Evolutionary conservation across 2,113 vertebrate species (phyloP), one percentile per base, ranked within the genome.

Genomic region (Alouatta palliata): DNA sequence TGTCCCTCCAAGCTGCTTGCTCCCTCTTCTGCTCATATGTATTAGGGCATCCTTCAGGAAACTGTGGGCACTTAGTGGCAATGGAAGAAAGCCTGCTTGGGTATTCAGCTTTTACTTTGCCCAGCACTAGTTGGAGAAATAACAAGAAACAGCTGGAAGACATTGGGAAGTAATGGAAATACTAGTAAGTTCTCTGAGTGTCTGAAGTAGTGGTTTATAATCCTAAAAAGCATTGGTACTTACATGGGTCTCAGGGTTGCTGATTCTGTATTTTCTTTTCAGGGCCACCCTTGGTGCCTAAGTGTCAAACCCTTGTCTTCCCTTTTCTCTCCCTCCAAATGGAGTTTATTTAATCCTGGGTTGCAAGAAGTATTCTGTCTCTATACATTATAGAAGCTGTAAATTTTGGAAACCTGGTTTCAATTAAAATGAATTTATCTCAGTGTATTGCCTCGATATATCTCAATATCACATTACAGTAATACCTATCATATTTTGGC

Each of bases 381-480:
- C 13, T 61, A 35, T 64, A 93, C 8, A 61, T 68, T 64, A 70
- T 3, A 86, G 16, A 30, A 10, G 5, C 68, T 91, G 21, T 86
- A 94, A 95, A 85, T 70, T 35, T 85, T 84, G 43, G 94, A 87
- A 93, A 77, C 58, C 52, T 92, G 64, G 49, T 49, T 96, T 97
- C 43, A 76, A 5, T 82, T 64, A 92, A 85, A 97, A 92, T 43
- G 30, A 96, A 77, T 73, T 23, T 68, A 32, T 91, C 10, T 12
- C 32, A 73, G 40, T 17, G 16, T 87, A 80, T 61, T 66, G 37
- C 71, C 77, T 90, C 43, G 58, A 70, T 76, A 9, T 76, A 88
- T 76, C 45, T 68, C 81, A 93, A 52, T 52, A 86, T 16, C 90
- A 25, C 32, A 81, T 32, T 70, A 54, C 66, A 82, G 52, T 19